Base-by-base conservation (phyloP, 2,888 invertebrate species). In the Tiliacea citrago region DNA sequence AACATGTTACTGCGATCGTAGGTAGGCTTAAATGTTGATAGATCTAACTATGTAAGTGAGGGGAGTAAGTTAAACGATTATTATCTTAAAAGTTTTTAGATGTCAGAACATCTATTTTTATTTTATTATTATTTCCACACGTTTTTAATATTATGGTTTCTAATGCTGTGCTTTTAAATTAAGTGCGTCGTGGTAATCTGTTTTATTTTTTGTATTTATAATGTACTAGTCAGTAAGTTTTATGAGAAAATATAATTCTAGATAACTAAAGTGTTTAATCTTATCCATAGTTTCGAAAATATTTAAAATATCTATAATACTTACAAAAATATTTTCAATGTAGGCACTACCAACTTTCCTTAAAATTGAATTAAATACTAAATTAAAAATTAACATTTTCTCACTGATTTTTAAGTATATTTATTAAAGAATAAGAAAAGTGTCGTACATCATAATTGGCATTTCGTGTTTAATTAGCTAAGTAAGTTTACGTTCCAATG, bases 361-460 rank as follows among this genome's bases (percentile, higher is more conserved):
- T 75, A 53, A 69, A 79, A 65, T 69, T 77, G 9, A 61, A 65
- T 49, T 58, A 62, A 72, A 55, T 77, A 70, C 62, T 63, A 57
- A 71, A 70, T 42, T 71, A 69, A 76, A 61, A 35, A 82, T 78
- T 88, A 88, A 86, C 80, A 88, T 86, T 88, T 87, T 90, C 88
- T 92, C 89, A 91, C 89, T 79, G 81, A 89, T 88, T 89, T 79
- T 77, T 91, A 91, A 89, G 86, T 88, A 88, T 92, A 90, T 90
- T 90, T 92, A 90, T 90, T 89, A 84, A 85, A 83, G 82, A 87
- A 85, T 86, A 87, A 84, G 24, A 66, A 83, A 83, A 85, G 86
- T 94, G 95, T 95, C 95, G 95, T 96, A 96, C 95, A 91, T 92
- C 90, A 88, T 92, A 90, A 93, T 96, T 95, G 95, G 95, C 95